Evolutionary conservation across 2,797 vertebrate genomes (phyloP).

Genomic region (Pterois miles): DNA sequence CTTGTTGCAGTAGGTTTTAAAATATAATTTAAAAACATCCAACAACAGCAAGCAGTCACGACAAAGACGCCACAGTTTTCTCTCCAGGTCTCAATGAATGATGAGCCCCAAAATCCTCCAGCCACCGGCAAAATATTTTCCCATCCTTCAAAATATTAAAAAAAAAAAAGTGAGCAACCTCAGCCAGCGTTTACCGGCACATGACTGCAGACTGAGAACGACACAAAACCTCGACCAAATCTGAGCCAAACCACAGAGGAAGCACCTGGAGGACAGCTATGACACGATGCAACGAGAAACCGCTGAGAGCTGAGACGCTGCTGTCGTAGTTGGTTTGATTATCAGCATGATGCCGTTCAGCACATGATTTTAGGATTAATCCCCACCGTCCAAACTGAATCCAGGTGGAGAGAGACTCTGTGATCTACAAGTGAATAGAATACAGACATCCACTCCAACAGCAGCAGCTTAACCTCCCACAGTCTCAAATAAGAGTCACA

Average conservation of each 20-base stretch:
- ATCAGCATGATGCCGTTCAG: background rate
- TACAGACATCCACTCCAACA: too few species aligned
- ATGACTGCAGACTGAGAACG: background rate
- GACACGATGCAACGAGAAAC: background rate
- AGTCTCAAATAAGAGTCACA: background rate
- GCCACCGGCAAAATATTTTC: background rate
- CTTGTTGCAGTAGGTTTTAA: background rate
- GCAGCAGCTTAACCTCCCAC: background rate
- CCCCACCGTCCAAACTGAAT: background rate
- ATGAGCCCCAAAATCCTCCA: background rate
- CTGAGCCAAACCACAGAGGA: constrained; percentile 7
- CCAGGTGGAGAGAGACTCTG: background rate
- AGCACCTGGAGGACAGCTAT: constrained; percentile 16
- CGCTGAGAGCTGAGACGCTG: background rate
- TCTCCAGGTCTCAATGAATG: background rate
- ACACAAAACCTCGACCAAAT: background rate
- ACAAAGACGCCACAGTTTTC: background rate
- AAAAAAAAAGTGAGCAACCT: background rate
- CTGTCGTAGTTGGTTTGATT: background rate
- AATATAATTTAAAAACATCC: background rate
- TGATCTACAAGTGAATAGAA: background rate
- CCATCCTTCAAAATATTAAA: background rate
- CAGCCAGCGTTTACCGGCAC: background rate
- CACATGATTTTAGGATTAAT: background rate
- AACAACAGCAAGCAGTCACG: background rate